phyloP scores from a whole-genome alignment of 2,888 invertebrate species.

The Penaeus monodon region DNA sequence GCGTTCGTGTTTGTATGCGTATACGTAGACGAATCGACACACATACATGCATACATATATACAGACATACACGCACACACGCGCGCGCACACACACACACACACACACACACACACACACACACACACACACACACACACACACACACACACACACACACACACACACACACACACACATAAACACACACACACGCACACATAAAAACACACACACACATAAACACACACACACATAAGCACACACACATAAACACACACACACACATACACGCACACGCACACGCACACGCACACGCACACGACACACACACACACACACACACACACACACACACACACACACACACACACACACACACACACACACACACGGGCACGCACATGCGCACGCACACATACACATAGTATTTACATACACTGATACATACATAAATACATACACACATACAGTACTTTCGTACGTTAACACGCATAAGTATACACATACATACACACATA shows the following conservation, averaged over 20 bases:
- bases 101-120: neutral
- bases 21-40: no score
- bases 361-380: neutral
- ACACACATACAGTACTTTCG: constrained; percentile 17
- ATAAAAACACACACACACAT: neutral
- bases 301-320: constrained; percentile 23
- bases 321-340: neutral
- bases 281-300: constrained; percentile 21
- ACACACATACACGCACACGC: neutral
- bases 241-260: no score
- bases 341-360: constrained; percentile 11
- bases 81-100: neutral
- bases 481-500: neutral
- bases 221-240: neutral
- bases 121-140: neutral
- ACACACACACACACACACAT: neutral
- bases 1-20: neutral
- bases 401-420: constrained; percentile 31
- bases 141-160: neutral
- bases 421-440: constrained; percentile 33
- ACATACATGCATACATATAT: neutral
- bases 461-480: constrained; percentile 13
- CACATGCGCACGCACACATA: constrained; percentile 13
- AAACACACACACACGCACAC: neutral
- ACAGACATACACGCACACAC: neutral